Evolutionary conservation across 2,888 invertebrate species (phyloP).

Genomic region (Entomobrya multifasciata): DNA sequence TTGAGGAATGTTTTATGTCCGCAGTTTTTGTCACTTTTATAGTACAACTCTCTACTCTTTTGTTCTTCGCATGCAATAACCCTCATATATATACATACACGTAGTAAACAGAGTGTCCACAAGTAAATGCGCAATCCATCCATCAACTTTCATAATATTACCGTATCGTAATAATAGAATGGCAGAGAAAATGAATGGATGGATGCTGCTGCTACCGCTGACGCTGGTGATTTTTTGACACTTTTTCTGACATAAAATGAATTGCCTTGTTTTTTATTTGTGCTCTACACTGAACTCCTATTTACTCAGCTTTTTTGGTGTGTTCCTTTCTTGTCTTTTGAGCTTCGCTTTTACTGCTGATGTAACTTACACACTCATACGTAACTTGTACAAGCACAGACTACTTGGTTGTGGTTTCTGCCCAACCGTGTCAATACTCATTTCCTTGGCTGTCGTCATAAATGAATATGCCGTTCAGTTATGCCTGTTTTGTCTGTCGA

Average conservation of each 20-base stretch:
- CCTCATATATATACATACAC: too few relatives aligned
- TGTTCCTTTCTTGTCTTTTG: constrained; percentile 15
- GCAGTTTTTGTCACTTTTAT: not conserved
- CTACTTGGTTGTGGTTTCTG: constrained; percentile 37
- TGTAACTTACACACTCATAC: too few relatives aligned
- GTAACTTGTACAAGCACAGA: too few relatives aligned
- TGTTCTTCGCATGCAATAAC: not conserved
- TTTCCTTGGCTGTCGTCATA: constrained; percentile 47
- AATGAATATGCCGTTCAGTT: not conserved
- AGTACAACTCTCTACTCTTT: not conserved
- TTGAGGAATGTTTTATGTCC: constrained; percentile 28
- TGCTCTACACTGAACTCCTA: too few relatives aligned
- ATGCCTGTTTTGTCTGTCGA: not conserved
- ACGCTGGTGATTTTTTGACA: constrained; percentile 59
- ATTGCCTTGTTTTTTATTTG: too few relatives aligned
- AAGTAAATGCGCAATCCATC: constrained; percentile 37
- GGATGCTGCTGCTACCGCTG: constrained; percentile 46
- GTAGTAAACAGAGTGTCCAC: not conserved
- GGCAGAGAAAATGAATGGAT: constrained; percentile 19
- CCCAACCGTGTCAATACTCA: constrained; percentile 49
- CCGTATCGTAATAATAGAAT: not conserved
- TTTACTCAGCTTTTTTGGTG: too few relatives aligned
- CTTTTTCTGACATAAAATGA: constrained; percentile 62
- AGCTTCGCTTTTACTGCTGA: too few relatives aligned
- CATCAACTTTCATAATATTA: constrained; percentile 41